phyloP scores from a whole-genome alignment of 2,888 invertebrate species.

The Cryptus armator region DNA sequence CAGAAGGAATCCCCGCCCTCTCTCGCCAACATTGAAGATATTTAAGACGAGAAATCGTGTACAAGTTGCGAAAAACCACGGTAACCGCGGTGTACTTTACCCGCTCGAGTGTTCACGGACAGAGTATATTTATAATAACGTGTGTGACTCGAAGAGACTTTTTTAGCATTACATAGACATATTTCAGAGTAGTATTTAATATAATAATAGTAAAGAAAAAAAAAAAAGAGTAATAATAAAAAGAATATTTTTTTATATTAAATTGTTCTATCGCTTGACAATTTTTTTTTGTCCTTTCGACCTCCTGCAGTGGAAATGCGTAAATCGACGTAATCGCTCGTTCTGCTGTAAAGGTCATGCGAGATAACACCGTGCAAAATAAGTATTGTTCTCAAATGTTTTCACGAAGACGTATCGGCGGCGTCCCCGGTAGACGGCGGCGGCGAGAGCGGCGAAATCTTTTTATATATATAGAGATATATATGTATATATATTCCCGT shows the following conservation, averaged over 20 bases:
- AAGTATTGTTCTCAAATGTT: constrained; percentile 26
- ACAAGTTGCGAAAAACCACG: constrained; percentile 42
- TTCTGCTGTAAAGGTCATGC: constrained; percentile 27
- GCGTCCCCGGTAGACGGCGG: neutral
- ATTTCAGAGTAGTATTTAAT: no score
- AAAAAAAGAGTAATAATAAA: no score
- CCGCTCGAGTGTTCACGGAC: neutral
- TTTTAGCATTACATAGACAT: no score
- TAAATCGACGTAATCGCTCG: constrained; percentile 22
- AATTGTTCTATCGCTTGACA: no score
- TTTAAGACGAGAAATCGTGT: constrained; percentile 54
- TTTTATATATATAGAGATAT: no score
- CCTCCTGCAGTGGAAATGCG: constrained; percentile 9
- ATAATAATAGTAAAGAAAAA: no score
- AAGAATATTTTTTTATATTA: no score
- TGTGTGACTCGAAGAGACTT: neutral
- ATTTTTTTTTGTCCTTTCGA: constrained; percentile 13
- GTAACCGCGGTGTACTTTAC: constrained; percentile 37
- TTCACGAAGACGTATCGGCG: neutral
- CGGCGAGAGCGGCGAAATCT: no score
- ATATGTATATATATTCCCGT: neutral
- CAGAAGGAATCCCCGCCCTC: constrained; percentile 20
- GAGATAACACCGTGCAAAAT: constrained; percentile 44
- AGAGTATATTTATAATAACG: constrained; percentile 4
- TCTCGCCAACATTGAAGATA: constrained; percentile 29